These are phyloP conservation scores for Fregata magnificens DNA, from an alignment of 2,113 vertebrate species.

Conservation along the genomic window DNA sequence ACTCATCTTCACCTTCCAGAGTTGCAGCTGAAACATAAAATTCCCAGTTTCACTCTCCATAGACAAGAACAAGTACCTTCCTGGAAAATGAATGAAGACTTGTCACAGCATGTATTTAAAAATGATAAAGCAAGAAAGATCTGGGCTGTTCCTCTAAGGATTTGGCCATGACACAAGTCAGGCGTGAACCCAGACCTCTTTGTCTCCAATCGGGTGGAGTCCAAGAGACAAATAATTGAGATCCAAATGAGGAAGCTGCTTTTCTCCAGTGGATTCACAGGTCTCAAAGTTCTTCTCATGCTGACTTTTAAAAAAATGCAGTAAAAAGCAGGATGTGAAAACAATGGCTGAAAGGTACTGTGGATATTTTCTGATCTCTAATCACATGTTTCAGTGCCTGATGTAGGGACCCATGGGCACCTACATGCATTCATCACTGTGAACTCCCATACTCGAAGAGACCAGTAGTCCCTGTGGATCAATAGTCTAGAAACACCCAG, in stretches of 20 bases:
- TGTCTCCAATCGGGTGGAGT: not conserved
- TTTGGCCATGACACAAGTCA: not conserved
- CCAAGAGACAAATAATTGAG: not conserved
- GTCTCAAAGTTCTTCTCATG: not conserved
- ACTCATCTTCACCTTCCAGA: not conserved
- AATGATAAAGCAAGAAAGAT: not conserved
- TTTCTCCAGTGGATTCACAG: not conserved
- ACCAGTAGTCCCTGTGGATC: not conserved
- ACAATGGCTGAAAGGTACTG: not conserved
- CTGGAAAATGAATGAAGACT: not conserved
- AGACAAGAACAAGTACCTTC: not conserved
- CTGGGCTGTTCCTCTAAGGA: not conserved
- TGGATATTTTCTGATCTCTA: not conserved
- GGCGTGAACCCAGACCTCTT: not conserved
- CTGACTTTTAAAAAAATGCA: not conserved
- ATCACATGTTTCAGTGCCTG: not conserved
- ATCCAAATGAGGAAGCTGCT: not conserved
- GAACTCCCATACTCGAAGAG: not conserved
- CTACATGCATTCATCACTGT: too few relatives aligned
- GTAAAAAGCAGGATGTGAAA: not conserved
- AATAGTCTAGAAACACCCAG: not conserved
- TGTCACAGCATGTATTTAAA: not conserved
- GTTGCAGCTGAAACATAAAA: not conserved
- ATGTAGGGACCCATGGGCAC: not conserved
- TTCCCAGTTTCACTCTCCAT: not conserved